Base-by-base conservation (phyloP, 2,888 invertebrate genomes). In the Malachius bipustulatus region DNA sequence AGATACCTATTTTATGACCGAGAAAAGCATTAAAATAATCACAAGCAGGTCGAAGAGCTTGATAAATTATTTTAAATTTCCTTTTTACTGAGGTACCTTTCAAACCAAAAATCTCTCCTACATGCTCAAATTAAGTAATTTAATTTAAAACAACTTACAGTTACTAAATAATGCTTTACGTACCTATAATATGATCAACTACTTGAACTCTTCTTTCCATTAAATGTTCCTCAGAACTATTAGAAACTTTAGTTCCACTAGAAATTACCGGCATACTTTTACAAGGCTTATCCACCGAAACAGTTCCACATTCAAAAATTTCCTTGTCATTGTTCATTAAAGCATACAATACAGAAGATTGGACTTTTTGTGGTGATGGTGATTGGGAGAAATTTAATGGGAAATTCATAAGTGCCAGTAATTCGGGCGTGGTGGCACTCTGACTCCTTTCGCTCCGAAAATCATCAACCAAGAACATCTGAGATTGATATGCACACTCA, bases 401-500 rank as follows among this genome's bases (percentile, higher is more conserved):
- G 6, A 19, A 19, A 19, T 19, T 19, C n/a, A 19, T n/a, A 6
- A 19, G 6, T 6, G 24, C 24, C 6, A 19, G n/a, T 19, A 19
- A 8, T n/a, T 19, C 6, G 6, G 24, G 24, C n/a, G 24, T 19
- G 6, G 24, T 19, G 6, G 24, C 6, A 6, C n/a, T 19, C 24
- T 19, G 24, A 6, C 6, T 8, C n/a, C n/a, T 19, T 6, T 8
- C 24, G 6, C 6, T 19, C 24, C n/a, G 6, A 19, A n/a, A n/a
- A 8, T 19, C 24, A 8, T 19, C 24, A 19, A 19, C 24, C 6
- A 19, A 8, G n/a, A 19, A 8, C 6, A 19, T n/a, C 24, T 19
- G 24, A 19, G 24, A 19, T 19, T 19, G 24, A 19, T 19, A 19
- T 19, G 24, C 6, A n/a, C 24, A 19, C n/a, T 19, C 24, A 6